Conservation (phyloP, 2,888 invertebrate species). For the Sisyra nigra region DNA sequence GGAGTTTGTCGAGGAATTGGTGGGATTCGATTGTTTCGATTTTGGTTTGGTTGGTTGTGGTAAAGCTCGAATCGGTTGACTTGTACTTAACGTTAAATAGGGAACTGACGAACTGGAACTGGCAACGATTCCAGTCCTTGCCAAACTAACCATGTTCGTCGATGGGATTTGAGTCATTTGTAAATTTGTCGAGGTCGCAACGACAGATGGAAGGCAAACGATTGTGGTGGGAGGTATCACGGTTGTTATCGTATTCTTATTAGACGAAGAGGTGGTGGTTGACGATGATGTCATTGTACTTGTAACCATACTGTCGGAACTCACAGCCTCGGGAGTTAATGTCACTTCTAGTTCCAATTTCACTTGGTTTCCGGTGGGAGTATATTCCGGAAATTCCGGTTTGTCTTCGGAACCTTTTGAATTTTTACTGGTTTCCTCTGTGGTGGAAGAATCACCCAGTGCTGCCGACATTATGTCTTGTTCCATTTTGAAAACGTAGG, state of each 20-base stretch:
- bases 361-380: constrained; percentile 24
- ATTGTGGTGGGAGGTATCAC: constrained; percentile 36
- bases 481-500: constrained; percentile 28
- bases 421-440: constrained; percentile 6
- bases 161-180: constrained; percentile 11
- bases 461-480: constrained; percentile 35
- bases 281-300: constrained; percentile 16
- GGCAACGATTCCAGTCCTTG: constrained; percentile 22
- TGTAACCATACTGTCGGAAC: constrained; percentile 28
- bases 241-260: constrained; percentile 24
- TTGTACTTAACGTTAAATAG: constrained; percentile 31
- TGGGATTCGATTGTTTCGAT: constrained; percentile 8
- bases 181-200: constrained; percentile 21
- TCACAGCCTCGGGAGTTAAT: constrained; percentile 42
- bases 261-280: constrained; percentile 19
- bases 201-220: constrained; percentile 30
- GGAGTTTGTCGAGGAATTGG: constrained; percentile 8
- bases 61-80: constrained; percentile 31
- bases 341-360: constrained; percentile 41
- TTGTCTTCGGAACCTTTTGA: constrained; percentile 12
- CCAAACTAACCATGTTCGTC: constrained; percentile 11
- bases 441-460: constrained; percentile 21
- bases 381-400: constrained; percentile 20
- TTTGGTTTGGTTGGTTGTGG: constrained; percentile 21
- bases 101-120: constrained; percentile 33